Conservation (phyloP, 2,888 invertebrate species). For the Stictocephala bisonia region DNA sequence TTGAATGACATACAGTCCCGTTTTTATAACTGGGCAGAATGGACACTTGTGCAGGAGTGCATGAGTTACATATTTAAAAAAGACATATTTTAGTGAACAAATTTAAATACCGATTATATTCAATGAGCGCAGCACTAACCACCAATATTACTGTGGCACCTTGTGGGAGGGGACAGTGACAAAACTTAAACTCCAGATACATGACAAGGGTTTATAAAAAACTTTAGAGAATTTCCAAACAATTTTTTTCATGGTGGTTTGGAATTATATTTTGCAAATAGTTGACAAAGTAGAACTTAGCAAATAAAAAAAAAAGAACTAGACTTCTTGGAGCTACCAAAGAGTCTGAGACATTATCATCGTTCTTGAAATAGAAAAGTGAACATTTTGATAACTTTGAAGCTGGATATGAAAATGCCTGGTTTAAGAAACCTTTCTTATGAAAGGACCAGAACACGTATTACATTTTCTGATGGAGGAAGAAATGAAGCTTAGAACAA, state of each 20-base stretch:
- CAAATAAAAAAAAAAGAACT: neutral
- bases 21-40: too few relatives aligned
- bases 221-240: neutral
- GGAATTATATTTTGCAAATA: neutral
- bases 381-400: neutral
- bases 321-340: slow-evolving; percentile 2
- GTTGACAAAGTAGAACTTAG: neutral
- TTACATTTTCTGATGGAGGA: neutral
- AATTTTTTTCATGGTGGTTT: neutral
- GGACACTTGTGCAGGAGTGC: too few relatives aligned
- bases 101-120: too few relatives aligned
- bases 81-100: too few relatives aligned
- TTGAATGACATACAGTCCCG: too few relatives aligned
- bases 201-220: neutral
- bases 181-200: neutral
- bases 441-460: neutral
- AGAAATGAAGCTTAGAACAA: neutral
- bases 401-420: neutral
- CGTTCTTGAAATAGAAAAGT: neutral
- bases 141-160: too few relatives aligned
- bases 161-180: neutral
- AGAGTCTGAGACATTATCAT: neutral
- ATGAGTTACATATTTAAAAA: too few relatives aligned
- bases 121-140: too few relatives aligned
- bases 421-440: neutral